Base-by-base conservation (phyloP, 2,888 invertebrate genomes). In the Pammene aurita region DNA sequence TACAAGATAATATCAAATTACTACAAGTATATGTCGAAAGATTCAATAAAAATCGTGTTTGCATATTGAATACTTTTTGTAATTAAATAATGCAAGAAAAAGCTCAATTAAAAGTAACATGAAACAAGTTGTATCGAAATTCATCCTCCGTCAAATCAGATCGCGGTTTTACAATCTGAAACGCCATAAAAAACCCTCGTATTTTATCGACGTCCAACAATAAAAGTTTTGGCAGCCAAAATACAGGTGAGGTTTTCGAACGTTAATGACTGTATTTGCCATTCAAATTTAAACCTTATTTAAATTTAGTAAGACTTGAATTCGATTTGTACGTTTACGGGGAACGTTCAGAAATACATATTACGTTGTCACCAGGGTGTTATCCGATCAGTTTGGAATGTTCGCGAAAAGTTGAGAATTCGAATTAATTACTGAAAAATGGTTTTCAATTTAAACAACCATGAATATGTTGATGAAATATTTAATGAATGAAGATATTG, bases 191-290 rank as follows among this genome's bases (percentile, higher is more conserved):
- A 63, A 67, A 18, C 35, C 60, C 54, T 41, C 62, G 62, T n/a
- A 52, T 63, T 68, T 68, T 68, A 68, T 68, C 63, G 68, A 44
- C 57, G 68, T 48, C 48, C 18, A 50, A 68, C 68, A 63, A 68
- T 68, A 68, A 68, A 63, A 68, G 44, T 63, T 54, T 63, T 63
- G 68, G 68, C 68, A 52, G 50, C 10, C 13, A 34, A 35, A 10
- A 58, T 42, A 56, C 67, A 68, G 68, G 68, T 68, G 52, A 68
- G 54, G 50, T 63, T 52, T 63, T 35, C 16, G 18, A 63, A 58
- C 63, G 68, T 50, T 52, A 63, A 64, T 56, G 9, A 57, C 41
- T 48, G 9, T 54, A 9, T 38, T n/a, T 7, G 9, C 18, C n/a
- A 11, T 44, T 35, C 35, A 1, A 57, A 18, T 16, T 10, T 52